phyloP scores from a whole-genome alignment of 2,113 vertebrate species.

The Brachypteracias leptosomus region DNA sequence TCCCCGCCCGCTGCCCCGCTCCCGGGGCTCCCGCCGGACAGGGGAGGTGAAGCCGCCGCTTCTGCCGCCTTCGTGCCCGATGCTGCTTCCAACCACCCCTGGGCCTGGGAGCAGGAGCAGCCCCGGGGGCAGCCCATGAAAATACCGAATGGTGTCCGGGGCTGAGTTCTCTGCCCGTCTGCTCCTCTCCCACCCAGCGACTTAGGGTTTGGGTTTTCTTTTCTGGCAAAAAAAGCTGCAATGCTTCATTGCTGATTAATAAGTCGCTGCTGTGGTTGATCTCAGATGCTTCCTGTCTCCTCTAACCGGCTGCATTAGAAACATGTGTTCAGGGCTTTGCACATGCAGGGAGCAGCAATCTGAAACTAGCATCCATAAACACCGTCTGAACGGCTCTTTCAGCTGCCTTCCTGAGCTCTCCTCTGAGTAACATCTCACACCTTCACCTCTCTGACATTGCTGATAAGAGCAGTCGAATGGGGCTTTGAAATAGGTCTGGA shows the following conservation, averaged over 20 bases:
- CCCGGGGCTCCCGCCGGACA: not conserved
- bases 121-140: too few relatives aligned
- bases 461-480: not conserved
- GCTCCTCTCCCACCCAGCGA: not conserved
- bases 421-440: not conserved
- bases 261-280: constrained; percentile 70
- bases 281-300: constrained; percentile 75
- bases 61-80: not conserved
- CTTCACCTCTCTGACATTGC: not conserved
- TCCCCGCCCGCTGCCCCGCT: not conserved
- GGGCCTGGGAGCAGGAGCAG: not conserved
- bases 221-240: constrained; percentile 52
- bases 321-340: constrained; percentile 9
- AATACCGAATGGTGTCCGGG: not conserved
- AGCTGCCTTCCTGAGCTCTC: not conserved
- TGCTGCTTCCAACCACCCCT: not conserved
- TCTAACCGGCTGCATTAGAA: constrained; percentile 56
- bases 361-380: constrained; percentile 35
- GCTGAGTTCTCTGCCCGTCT: not conserved
- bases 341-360: not conserved
- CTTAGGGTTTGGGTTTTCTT: not conserved
- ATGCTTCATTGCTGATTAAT: constrained; percentile 72
- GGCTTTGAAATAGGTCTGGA: not conserved
- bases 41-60: not conserved
- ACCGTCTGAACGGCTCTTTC: not conserved